Evolutionary conservation across 2,888 invertebrate genomes (phyloP).

Genomic region (Cenopis cana): DNA sequence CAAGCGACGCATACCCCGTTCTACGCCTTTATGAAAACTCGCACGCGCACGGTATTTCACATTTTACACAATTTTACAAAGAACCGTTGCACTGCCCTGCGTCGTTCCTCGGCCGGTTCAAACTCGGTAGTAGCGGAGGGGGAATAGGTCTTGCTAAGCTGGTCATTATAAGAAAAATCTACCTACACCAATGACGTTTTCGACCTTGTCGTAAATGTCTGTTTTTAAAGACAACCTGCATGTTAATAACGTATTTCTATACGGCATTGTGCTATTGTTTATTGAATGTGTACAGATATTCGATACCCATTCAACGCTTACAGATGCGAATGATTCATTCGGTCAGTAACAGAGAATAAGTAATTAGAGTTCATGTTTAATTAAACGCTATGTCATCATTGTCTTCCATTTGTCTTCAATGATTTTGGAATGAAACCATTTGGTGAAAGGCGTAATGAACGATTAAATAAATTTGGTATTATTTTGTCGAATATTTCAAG

Average conservation of each 20-base stretch:
- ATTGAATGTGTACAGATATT: constrained; percentile 24
- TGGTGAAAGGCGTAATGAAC: not conserved
- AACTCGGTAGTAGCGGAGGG: constrained; percentile 25
- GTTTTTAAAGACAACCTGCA: constrained; percentile 43
- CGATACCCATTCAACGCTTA: constrained; percentile 23
- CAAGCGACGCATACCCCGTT: constrained; percentile 66
- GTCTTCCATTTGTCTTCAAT: no score
- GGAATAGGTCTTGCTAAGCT: constrained; percentile 47
- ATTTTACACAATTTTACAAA: constrained; percentile 59
- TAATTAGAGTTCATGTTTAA: constrained; percentile 8
- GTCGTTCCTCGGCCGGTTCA: constrained; percentile 14
- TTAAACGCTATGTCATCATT: constrained; percentile 26
- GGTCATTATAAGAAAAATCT: constrained; percentile 50
- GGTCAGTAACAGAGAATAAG: constrained; percentile 3
- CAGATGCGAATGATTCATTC: constrained; percentile 38
- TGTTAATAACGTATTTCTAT: constrained; percentile 32
- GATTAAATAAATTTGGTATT: not conserved
- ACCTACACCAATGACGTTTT: constrained; percentile 46
- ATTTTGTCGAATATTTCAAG: not conserved
- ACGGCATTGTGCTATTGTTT: constrained; percentile 31
- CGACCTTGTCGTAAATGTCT: constrained; percentile 56
- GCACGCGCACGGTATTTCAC: constrained; percentile 70
- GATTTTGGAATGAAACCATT: constrained; percentile 14
- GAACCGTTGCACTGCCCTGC: constrained; percentile 53
- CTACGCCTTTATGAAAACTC: constrained; percentile 67